Evolutionary conservation across 1,140 invertebrate genomes (phyloP).

Genomic region (Trichoplusia ni): DNA sequence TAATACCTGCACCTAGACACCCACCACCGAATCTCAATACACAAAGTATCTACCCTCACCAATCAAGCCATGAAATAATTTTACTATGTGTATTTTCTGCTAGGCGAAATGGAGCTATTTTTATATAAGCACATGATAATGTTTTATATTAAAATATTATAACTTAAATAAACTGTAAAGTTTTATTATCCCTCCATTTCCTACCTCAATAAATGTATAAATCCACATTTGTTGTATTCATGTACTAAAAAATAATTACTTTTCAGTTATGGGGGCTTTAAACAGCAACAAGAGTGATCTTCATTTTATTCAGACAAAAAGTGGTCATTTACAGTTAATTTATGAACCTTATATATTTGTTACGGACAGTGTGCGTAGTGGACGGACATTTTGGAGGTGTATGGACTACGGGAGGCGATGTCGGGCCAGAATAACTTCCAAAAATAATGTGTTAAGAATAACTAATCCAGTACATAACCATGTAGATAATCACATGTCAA

Average conservation of each 20-base stretch:
- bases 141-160: too few relatives aligned
- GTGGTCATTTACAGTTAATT: constrained; percentile 73
- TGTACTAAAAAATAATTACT: neutral
- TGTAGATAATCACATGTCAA: constrained; percentile 64
- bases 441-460: constrained; percentile 69
- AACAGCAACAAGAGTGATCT: constrained; percentile 64
- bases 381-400: constrained; percentile 76
- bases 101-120: too few relatives aligned
- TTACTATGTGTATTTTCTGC: too few relatives aligned
- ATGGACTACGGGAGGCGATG: constrained; percentile 75
- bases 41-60: too few relatives aligned
- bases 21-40: too few relatives aligned
- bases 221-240: neutral
- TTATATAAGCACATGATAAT: too few relatives aligned
- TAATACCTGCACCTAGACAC: too few relatives aligned
- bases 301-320: constrained; percentile 77
- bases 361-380: constrained; percentile 74
- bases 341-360: constrained; percentile 77
- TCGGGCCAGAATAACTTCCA: constrained; percentile 73
- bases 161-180: neutral
- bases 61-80: too few relatives aligned
- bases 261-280: constrained; percentile 64
- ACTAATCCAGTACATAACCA: constrained; percentile 75
- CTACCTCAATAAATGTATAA: too few relatives aligned
- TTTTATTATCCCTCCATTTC: neutral